Conservation (phyloP, 2,797 vertebrate genomes). For the Moxostoma hubbsi region DNA sequence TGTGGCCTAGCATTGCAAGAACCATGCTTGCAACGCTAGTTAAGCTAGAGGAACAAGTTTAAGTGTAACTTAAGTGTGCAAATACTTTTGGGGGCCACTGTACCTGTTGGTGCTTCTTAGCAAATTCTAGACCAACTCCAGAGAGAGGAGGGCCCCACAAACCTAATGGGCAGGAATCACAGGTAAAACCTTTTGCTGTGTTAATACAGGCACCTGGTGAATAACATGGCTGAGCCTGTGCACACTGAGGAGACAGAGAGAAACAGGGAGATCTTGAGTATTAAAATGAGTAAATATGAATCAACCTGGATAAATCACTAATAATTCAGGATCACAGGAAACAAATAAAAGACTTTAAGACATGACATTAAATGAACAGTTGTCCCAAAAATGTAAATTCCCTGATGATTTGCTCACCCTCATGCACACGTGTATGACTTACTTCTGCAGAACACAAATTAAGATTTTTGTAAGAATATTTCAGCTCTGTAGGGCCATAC, state of each 20-base stretch:
- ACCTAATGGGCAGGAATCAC: slow-evolving; percentile 87
- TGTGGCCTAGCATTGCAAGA: too few species aligned
- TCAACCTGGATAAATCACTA: too few species aligned
- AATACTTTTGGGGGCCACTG: background rate
- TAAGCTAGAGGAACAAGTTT: too few species aligned
- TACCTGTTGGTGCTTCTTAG: slow-evolving; percentile 88
- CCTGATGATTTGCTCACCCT: too few species aligned
- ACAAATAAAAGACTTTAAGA: background rate
- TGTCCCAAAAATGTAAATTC: too few species aligned
- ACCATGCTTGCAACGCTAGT: too few species aligned
- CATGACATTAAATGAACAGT: background rate
- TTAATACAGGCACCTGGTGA: slow-evolving; percentile 86
- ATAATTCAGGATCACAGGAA: background rate
- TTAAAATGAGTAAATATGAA: too few species aligned
- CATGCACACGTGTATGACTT: too few species aligned
- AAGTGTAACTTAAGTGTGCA: background rate
- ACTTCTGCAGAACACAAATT: too few species aligned
- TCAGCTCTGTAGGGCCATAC: too few species aligned
- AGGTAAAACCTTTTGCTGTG: slow-evolving; percentile 86
- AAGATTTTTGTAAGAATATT: too few species aligned
- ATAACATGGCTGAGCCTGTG: slow-evolving; percentile 85
- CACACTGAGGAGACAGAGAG: slow-evolving; percentile 76
- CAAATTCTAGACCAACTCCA: slow-evolving; percentile 85
- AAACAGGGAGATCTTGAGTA: background rate
- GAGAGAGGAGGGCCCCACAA: slow-evolving; percentile 83